Evolutionary conservation across 1,140 invertebrate species (phyloP), one percentile per base, ranked within the genome.

Genomic region (Popillia japonica): DNA sequence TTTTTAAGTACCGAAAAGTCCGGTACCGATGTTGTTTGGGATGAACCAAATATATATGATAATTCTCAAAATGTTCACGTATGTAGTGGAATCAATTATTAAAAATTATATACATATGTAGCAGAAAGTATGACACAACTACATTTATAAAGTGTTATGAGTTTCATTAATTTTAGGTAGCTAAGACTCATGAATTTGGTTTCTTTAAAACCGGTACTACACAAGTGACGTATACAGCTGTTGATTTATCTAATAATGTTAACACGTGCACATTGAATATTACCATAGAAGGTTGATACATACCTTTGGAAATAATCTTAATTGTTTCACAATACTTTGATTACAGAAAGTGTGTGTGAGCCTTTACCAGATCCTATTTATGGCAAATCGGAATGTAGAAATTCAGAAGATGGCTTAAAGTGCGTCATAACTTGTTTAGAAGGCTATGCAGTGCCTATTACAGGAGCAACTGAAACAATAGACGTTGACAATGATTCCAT

Each of bases 31-130:
- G 86, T 90, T 3, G 87, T 88, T 6, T 93, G 92, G 92, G 90
- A 92, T 73, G 91, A 92, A 80, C 93, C 93, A 17, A 83, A 90
- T 7, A 92, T 93, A 84, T 90, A 90, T 79, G 93, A 94, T 81
- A 94, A 94, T 85, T 93, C 93, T 0, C 89, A 88, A 59, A 81
- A 83, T 64, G 81, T 85, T 40, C 78, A 77, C 9, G 81, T 85
- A 81, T 7, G 48, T 73, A 14, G 27, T 2, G 1, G 27, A 34
- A 34, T 34, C 27, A 34, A 4, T 34, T 34, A 34, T 34, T 34
- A 34, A 34, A 34, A 34, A 34, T 34, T 4, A 4, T 4, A 34
- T 34, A 34, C n/a, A n/a, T n/a, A n/a, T n/a, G 4, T 4, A 34
- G 27, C 27, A 34, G n/a, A n/a, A n/a, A n/a, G 27, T 4, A 34